A percentile compares a stretch with the other conserved stretches of the same genome.
Conservation (phyloP, 1,140 invertebrate genomes). For the Marisa cornuarietis region DNA sequence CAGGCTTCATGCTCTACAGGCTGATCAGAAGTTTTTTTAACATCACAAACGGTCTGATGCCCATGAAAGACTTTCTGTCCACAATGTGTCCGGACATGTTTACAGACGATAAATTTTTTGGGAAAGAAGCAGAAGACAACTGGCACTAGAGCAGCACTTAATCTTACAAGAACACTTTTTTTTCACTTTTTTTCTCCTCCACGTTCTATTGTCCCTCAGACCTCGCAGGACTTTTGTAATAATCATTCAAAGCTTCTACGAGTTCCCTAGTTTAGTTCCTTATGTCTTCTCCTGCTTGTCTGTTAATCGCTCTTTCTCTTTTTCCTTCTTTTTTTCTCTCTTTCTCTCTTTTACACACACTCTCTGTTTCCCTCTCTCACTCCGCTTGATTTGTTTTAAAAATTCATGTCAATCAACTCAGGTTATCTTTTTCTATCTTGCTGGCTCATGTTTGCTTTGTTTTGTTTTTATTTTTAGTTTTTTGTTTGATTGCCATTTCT, state of each 20-base stretch:
- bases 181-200: background rate
- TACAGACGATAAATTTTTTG: too few relatives aligned
- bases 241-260: too few relatives aligned
- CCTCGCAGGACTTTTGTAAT: background rate
- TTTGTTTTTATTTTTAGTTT: background rate
- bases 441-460: background rate
- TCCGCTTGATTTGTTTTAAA: background rate
- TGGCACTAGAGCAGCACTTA: too few relatives aligned
- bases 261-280: too few relatives aligned
- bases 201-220: background rate
- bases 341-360: too few relatives aligned
- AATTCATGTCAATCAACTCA: background rate
- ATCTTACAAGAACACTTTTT: background rate
- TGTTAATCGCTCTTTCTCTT: background rate
- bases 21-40: too few relatives aligned
- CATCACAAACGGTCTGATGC: too few relatives aligned
- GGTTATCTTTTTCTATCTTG: constrained; percentile 1
- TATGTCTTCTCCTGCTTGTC: background rate
- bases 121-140: too few relatives aligned
- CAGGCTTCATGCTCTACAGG: too few relatives aligned
- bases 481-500: background rate
- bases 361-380: background rate
- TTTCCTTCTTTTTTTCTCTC: too few relatives aligned
- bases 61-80: too few relatives aligned
- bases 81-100: too few relatives aligned